Base-by-base conservation (phyloP, 2,797 vertebrate species). In the Girardinus metallicus region DNA sequence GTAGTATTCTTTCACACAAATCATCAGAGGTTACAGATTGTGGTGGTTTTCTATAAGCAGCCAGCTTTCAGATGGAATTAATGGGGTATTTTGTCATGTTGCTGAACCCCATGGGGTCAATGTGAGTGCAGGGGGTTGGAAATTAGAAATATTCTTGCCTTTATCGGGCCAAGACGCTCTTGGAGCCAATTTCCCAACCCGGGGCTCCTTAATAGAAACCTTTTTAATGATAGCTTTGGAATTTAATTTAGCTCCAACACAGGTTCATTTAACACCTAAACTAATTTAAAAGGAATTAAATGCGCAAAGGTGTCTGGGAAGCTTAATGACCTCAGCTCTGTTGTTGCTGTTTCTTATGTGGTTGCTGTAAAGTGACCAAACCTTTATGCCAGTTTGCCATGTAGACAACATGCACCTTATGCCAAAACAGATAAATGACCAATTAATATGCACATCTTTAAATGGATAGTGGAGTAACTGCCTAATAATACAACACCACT, bases 151-250 rank as follows among this genome's bases (percentile, higher is more conserved):
- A 87, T 92, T 90, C 80, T 79, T 78, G 68, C 88, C 73, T 91
- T 94, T 92, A 90, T 92, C 79, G 41, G 88, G 80, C 83, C 83
- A 85, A 87, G 74, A 88, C 86, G 78, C 84, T 87, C 88, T 90
- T 79, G 51, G 84, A 94, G 86, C 83, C 93, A 93, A 94, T 95
- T 95, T 94, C 88, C 92, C 83, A 94, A 89, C 90, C 90, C 88
- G 89, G 84, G 79, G 78, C 75, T 91, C 89, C 91, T 94, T 93
- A 94, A 94, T 91, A 85, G 85, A 91, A 90, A 88, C 82, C 83
- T 90, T 92, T 94, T 89, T 92, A 95, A 95, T 92, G 93, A 95
- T 94, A 93, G 88, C 91, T 86, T 87, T 86, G 86, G 89, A 94
- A 94, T 95, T 95, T 93, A 93, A 95, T 95, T 95, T 93, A 90